These are phyloP conservation scores for Drosophila santomea DNA, from an alignment of 1,140 invertebrate species.

Conservation along the genomic window DNA sequence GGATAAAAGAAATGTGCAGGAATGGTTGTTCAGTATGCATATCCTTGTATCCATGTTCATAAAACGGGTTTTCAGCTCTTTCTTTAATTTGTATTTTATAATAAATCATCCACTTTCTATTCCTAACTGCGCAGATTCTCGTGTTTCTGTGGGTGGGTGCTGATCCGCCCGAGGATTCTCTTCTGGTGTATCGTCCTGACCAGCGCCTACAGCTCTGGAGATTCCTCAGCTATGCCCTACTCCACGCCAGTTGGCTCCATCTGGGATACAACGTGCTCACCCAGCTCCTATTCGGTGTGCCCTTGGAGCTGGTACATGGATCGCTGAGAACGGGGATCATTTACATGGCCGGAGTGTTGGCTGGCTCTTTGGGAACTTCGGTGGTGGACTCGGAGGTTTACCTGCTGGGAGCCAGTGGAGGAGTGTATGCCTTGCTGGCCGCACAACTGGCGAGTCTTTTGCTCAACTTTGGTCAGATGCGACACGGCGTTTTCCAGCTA, in stretches of 20 bases:
- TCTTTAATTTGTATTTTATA: neutral
- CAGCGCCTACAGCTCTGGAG: conserved; percentile 96
- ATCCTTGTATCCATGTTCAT: neutral
- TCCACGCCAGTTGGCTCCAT: conserved; percentile 98
- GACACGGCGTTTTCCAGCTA: conserved; percentile 94
- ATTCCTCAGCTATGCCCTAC: conserved; percentile 96
- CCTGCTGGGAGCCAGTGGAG: conserved; percentile 96
- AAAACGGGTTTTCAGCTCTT: neutral
- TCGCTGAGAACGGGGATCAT: conserved; percentile 94
- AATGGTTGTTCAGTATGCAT: neutral
- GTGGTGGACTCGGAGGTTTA: conserved; percentile 97
- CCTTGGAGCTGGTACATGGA: conserved; percentile 97
- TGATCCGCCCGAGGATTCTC: conserved; percentile 91
- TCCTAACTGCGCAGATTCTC: conserved; percentile 89
- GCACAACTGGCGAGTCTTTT: conserved; percentile 97
- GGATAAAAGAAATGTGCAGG: neutral
- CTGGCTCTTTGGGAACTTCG: conserved; percentile 95
- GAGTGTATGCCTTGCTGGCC: conserved; percentile 96
- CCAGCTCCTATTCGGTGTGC: conserved; percentile 95
- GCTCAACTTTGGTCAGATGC: conserved; percentile 98
- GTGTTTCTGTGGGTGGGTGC: conserved; percentile 96
- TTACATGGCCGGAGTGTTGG: conserved; percentile 96
- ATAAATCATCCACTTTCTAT: neutral
- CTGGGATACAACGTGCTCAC: conserved; percentile 97
- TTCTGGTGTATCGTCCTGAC: conserved; percentile 97